Conservation (phyloP, 2,113 vertebrate species). For the Cynopterus brachyotis region DNA sequence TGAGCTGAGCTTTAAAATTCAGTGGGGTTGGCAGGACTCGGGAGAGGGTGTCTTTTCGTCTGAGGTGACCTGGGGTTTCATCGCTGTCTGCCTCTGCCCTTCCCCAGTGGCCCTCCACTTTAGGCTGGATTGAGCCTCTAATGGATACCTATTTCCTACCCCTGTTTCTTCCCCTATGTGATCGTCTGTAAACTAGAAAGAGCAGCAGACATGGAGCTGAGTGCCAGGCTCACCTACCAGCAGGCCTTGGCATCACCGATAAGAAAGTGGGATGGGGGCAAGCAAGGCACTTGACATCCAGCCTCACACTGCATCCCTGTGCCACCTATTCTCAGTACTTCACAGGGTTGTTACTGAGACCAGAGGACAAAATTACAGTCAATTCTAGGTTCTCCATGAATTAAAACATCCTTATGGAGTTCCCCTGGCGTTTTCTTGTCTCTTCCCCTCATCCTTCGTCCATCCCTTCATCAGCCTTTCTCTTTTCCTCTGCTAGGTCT, state of each 20-base stretch:
- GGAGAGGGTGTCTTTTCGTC: too few species aligned
- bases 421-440: neutral
- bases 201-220: accelerated
- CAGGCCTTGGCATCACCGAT: too few species aligned
- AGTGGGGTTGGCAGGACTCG: accelerated
- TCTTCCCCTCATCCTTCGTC: neutral
- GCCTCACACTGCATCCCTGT: neutral
- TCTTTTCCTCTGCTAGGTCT: too few species aligned
- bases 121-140: neutral
- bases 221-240: accelerated
- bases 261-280: too few species aligned
- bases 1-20: neutral
- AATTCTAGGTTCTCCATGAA: neutral
- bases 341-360: too few species aligned
- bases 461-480: accelerated
- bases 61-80: too few species aligned
- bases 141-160: neutral
- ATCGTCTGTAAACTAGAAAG: neutral
- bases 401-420: accelerated
- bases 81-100: neutral
- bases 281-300: too few species aligned
- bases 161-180: neutral
- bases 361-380: too few species aligned
- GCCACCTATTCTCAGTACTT: accelerated
- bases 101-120: too few species aligned